Base-by-base conservation (phyloP, 2,888 invertebrate genomes). In the Petrolisthes manimaculis region DNA sequence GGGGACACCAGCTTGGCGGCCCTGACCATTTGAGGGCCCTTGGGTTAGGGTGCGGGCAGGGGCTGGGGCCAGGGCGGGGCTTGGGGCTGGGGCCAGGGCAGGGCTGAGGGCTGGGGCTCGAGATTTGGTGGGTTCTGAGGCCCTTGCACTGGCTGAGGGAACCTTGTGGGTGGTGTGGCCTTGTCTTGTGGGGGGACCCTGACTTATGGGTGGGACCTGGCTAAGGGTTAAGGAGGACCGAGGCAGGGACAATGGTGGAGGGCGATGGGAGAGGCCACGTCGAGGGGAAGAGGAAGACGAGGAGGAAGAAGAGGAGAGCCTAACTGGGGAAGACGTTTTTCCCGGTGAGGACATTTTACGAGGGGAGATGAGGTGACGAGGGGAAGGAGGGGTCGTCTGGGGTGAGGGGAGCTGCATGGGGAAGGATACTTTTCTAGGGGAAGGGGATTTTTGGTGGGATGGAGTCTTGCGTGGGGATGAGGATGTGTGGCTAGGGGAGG, bases 21-120 rank as follows among this genome's bases (percentile, higher is more conserved):
- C 78, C 56, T 78, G 69, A 84, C 79, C 84, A 69, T 78, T 69
- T 37, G 84, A 79, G 79, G 84, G 84, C 51, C 78, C 53, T 79
- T 78, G 69, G 79, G 78, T 56, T 78, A 79, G 71, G 83, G 75
- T 69, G 78, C 18, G 78, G 67, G 84, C 53, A 8, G 61, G 61
- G 71, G 54, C 21, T n/a, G 83, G 54, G 69, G 83, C n/a, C 56
- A 24, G 24, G 75, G 77, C 56, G 14, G 24, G 21, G n/a, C 55
- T 55, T 21, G 83, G 55, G 75, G 84, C 61, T n/a, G 84, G 77
- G n/a, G 82, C 67, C 37, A 24, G 14, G 69, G 24, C n/a, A 14
- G 82, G 37, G 69, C 8, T 21, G 69, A 69, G 21, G 74, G 74
- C 37, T 21, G 74, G 21, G 79, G 55, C 55, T 71, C 71, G 71